A percentile compares a stretch with the other conserved stretches of the same genome.
These are phyloP conservation scores for Gymnocypris eckloni DNA, from an alignment of 2,797 vertebrate genomes.

Conservation along the genomic window DNA sequence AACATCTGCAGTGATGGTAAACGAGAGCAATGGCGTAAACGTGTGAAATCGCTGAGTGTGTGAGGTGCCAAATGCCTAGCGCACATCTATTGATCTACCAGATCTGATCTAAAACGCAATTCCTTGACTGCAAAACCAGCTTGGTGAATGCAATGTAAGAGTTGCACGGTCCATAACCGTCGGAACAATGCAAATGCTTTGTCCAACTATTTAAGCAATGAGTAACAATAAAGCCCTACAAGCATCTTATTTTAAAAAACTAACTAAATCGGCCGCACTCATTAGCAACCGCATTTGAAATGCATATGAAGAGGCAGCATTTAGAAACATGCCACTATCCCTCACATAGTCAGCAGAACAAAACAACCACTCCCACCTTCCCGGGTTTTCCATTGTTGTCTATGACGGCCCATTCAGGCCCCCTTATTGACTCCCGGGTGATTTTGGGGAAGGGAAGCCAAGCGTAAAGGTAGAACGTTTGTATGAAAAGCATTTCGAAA, in stretches of 20 bases:
- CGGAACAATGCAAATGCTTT: not conserved
- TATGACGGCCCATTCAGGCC: slow-evolving; percentile 55
- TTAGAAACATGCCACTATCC: slow-evolving; percentile 49
- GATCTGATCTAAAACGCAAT: not conserved
- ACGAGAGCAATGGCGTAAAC: slow-evolving; percentile 12
- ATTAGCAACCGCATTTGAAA: not conserved
- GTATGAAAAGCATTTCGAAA: slow-evolving; percentile 20
- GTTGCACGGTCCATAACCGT: not conserved
- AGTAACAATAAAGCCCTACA: slow-evolving; percentile 38
- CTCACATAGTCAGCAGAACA: slow-evolving; percentile 62
- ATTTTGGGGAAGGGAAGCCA: slow-evolving; percentile 26
- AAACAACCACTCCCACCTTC: slow-evolving; percentile 73
- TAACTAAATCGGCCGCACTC: not conserved
- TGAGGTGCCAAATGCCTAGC: slow-evolving; percentile 14
- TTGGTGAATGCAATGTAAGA: not conserved
- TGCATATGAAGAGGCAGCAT: slow-evolving; percentile 6
- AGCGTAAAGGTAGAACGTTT: slow-evolving; percentile 28
- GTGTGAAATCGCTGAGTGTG: slow-evolving; percentile 37
- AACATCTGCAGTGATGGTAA: slow-evolving; percentile 34
- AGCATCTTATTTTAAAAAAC: not conserved
- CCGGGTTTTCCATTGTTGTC: slow-evolving; percentile 68
- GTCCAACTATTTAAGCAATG: slow-evolving; percentile 6
- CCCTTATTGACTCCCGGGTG: slow-evolving; percentile 49
- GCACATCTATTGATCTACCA: slow-evolving; percentile 32
- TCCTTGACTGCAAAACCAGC: not conserved